Evolutionary conservation across 2,113 vertebrate genomes (phyloP).

Genomic region (Taxidea taxus): DNA sequence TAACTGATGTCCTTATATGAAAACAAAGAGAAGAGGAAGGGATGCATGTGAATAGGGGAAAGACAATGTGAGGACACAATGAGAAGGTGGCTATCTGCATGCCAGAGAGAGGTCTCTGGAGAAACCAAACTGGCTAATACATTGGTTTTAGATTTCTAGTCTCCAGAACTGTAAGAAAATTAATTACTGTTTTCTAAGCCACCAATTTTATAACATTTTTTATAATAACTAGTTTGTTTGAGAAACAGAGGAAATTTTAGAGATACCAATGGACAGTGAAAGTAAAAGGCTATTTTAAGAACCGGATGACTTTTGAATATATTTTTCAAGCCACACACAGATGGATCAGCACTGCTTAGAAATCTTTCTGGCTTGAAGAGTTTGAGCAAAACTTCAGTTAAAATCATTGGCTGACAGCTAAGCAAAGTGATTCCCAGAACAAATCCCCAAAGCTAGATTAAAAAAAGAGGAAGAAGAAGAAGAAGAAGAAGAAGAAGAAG

Average conservation of each 20-base stretch:
- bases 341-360: background rate
- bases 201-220: background rate
- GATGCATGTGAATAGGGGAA: background rate
- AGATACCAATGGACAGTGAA: background rate
- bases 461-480: background rate
- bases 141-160: background rate
- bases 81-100: background rate
- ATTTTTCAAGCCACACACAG: background rate
- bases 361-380: background rate
- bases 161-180: background rate
- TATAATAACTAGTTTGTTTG: background rate
- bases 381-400: background rate
- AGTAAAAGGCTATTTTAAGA: background rate
- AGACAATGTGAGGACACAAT: background rate
- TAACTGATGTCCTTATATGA: background rate
- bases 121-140: background rate
- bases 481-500: background rate
- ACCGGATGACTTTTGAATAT: background rate
- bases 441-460: background rate
- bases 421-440: background rate
- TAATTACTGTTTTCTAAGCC: background rate
- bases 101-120: background rate
- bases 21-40: background rate
- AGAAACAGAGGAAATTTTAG: too few relatives aligned
- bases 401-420: background rate